Evolutionary conservation across 1,140 invertebrate species (phyloP), one percentile per base, ranked within the genome.

Genomic region (Myzus persicae): DNA sequence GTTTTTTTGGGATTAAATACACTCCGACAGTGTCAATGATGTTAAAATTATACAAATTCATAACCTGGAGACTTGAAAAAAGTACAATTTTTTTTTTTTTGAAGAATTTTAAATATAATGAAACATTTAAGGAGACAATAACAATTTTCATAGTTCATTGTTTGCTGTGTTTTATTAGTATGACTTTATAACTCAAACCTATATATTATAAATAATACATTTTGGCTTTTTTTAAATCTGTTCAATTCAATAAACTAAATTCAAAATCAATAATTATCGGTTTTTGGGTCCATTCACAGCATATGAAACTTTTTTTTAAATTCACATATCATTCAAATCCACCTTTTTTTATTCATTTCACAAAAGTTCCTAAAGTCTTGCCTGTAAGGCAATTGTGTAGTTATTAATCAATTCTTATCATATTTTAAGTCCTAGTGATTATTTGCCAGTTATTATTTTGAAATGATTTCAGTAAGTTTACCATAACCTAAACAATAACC

Each of bases 331-430:
- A 93, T 82, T 84, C 48, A 92, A 93, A 84, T 93, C 44, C 91
- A 46, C n/a, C 26, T 7, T 92, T 36, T n/a, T 82, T 85, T 93
- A 82, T 92, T 51, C 0, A 31, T 85, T 85, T 84, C 46, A 85
- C 76, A 51, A 93, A 85, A 93, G 91, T 93, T 93, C 91, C 91
- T 93, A 93, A 92, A 93, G 46, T 54, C 46, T 93, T 93, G 91
- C 81, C 91, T 54, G 18, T 31, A 26, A 26, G 91, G 91, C 81
- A 84, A 85, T 84, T 51, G 40, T 93, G 36, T 93, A 93, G 91
- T 93, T 38, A 51, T 92, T 54, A 48, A 85, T 85, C 76, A 54
- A 54, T 93, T 93, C 91, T 93, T 93, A 93, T 84, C 81, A 93
- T 93, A 48, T 51, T 84, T 85, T 93, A 85, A 93, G 91, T 85